phyloP scores from a whole-genome alignment of 2,113 vertebrate species.

The Syrrhaptes paradoxus region DNA sequence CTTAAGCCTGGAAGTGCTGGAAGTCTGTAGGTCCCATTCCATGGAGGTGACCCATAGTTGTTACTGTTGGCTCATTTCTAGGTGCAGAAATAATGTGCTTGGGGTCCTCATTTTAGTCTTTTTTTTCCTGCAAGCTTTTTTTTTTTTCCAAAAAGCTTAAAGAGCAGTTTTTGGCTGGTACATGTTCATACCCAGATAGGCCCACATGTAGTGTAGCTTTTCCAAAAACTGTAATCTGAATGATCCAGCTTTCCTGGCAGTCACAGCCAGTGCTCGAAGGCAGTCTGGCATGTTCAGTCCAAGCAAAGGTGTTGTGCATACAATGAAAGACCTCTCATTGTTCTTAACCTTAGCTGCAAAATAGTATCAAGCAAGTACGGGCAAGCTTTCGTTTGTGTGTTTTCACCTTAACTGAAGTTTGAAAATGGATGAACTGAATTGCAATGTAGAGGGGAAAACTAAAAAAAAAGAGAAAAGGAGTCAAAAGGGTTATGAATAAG shows the following conservation, averaged over 20 bases:
- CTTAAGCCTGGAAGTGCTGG: not conserved
- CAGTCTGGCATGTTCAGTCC: slow-evolving; percentile 55
- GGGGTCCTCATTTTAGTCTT: not conserved
- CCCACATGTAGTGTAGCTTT: not conserved
- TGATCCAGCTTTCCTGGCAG: slow-evolving; percentile 16
- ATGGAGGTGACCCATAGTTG: not conserved
- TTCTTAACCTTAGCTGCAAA: slow-evolving; percentile 14
- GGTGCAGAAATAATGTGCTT: not conserved
- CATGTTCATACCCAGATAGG: not conserved
- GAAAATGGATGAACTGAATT: not conserved
- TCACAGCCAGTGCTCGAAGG: slow-evolving; percentile 3
- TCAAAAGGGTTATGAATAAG: not conserved
- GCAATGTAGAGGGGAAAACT: not conserved
- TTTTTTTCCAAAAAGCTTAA: not conserved
- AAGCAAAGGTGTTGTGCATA: not conserved
- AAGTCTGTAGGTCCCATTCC: not conserved
- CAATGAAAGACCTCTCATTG: slow-evolving; percentile 51
- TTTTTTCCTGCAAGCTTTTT: not conserved
- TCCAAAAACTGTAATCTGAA: not conserved
- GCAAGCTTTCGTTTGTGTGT: slow-evolving; percentile 30
- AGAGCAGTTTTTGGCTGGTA: not conserved
- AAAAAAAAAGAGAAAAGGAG: not conserved
- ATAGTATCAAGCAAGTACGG: not conserved
- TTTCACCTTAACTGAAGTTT: slow-evolving; percentile 38
- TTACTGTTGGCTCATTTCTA: slow-evolving; percentile 10